These are phyloP conservation scores for Megalurothrips usitatus DNA, from an alignment of 2,888 invertebrate genomes.

Conservation along the genomic window DNA sequence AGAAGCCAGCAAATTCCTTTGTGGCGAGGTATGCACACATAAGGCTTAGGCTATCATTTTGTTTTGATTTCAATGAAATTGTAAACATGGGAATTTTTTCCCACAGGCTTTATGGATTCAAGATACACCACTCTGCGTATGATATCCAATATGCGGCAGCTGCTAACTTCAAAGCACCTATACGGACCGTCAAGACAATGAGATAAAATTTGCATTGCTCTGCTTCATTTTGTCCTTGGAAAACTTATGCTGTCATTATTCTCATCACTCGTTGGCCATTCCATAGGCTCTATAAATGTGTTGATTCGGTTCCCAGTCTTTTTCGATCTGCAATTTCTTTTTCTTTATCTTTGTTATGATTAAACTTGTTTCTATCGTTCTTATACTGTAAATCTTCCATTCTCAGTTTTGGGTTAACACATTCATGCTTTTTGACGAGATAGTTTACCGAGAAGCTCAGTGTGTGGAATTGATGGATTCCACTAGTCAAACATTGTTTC, in stretches of 20 bases:
- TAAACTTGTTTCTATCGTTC: neutral
- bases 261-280: too few species aligned
- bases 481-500: too few species aligned
- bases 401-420: too few species aligned
- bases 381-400: too few species aligned
- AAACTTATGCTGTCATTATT: neutral
- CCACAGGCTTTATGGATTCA: conserved; percentile 95
- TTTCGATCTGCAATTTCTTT: neutral
- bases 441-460: too few species aligned
- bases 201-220: neutral
- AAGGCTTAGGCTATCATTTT: neutral
- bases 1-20: conserved; percentile 93
- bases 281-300: neutral
- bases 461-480: too few species aligned
- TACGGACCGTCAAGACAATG: conserved; percentile 69
- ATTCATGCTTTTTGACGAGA: too few species aligned
- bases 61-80: neutral
- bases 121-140: conserved; percentile 98
- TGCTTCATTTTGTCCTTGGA: neutral
- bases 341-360: neutral
- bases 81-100: neutral
- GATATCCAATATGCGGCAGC: conserved; percentile 95
- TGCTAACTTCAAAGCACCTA: conserved; percentile 85
- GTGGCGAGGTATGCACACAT: conserved; percentile 74
- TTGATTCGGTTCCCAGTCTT: neutral